A percentile compares a stretch with the other conserved stretches of the same genome.
Evolutionary conservation across 2,797 vertebrate species (phyloP).

Genomic region (Mus caroli): DNA sequence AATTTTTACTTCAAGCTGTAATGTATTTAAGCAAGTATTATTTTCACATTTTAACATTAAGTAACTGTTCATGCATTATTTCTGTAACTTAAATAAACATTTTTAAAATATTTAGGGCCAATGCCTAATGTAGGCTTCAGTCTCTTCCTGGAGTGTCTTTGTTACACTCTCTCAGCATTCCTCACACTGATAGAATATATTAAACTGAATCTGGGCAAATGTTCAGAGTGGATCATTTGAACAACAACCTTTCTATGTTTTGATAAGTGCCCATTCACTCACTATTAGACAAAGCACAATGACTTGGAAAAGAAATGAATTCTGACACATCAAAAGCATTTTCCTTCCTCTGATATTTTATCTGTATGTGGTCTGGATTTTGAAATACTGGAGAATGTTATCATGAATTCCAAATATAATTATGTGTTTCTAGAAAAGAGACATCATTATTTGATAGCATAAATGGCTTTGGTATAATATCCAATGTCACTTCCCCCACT

Average conservation of each 20-base stretch:
- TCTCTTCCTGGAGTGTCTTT: constrained; percentile 54
- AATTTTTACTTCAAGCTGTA: constrained; percentile 52
- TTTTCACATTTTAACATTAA: constrained; percentile 59
- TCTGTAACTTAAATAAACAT: constrained; percentile 67
- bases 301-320: constrained; percentile 86
- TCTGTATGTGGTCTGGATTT: constrained; percentile 83
- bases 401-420: constrained; percentile 87
- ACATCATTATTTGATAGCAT: constrained; percentile 87
- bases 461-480: constrained; percentile 87
- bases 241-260: constrained; percentile 73
- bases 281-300: constrained; percentile 83
- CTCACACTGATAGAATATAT: constrained; percentile 59
- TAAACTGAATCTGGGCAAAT: constrained; percentile 74
- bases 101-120: constrained; percentile 70
- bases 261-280: constrained; percentile 81
- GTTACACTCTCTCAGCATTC: constrained; percentile 55
- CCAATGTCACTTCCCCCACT: constrained; percentile 81
- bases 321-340: constrained; percentile 87
- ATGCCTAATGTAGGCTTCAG: constrained; percentile 66
- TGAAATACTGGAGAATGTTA: constrained; percentile 86
- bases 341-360: constrained; percentile 88
- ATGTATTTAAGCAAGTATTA: constrained; percentile 62
- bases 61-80: constrained; percentile 57
- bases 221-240: constrained; percentile 73
- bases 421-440: constrained; percentile 88